Conservation (phyloP, 1,140 invertebrate genomes). For the Polyergus mexicanus region DNA sequence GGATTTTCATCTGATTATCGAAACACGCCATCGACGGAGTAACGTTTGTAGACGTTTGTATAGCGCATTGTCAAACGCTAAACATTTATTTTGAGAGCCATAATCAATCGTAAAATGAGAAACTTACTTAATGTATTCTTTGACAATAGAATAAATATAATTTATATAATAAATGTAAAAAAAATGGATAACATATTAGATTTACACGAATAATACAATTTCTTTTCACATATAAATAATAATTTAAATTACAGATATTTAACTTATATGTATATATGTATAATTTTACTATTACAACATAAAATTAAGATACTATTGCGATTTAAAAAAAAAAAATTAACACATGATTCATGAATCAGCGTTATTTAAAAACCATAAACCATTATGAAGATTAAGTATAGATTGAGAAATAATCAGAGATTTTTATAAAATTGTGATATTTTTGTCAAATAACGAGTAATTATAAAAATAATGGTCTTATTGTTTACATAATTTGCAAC, state of each 20-base stretch:
- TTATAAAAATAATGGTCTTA: no score
- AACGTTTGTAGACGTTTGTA: not conserved
- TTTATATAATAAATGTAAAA: not conserved
- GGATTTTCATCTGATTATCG: slow-evolving; percentile 55
- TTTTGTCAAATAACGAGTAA: no score
- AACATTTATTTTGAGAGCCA: not conserved
- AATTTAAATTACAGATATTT: slow-evolving; percentile 1
- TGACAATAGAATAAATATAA: not conserved
- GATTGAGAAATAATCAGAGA: no score
- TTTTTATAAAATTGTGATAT: no score
- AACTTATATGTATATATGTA: not conserved
- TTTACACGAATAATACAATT: not conserved
- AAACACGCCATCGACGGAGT: slow-evolving; percentile 1
- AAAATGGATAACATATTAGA: not conserved
- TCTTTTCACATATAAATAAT: not conserved
- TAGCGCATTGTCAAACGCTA: not conserved
- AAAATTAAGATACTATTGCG: no score
- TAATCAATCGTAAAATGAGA: slow-evolving; percentile 5
- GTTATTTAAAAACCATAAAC: no score
- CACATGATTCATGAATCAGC: no score
- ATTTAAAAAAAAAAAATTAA: no score
- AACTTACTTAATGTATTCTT: not conserved
- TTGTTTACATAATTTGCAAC: not conserved
- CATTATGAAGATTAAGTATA: no score
- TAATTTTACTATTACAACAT: no score